Percentiles rank a stretch among this genome's conserved stretches.
Conservation (phyloP, 2,797 vertebrate species). For the Paratrypauchen microcephalus region DNA sequence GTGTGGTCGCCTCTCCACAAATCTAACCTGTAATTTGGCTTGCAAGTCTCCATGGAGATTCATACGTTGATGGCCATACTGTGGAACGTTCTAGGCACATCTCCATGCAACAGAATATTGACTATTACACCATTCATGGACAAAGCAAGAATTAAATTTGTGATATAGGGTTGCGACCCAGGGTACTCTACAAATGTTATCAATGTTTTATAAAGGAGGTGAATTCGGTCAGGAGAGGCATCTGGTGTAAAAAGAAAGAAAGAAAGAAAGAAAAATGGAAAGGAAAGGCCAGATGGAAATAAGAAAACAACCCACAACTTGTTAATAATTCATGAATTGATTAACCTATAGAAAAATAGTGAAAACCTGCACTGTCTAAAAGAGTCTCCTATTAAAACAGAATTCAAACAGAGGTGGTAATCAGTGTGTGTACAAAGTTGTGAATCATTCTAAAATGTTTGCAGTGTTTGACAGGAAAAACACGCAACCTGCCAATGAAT, state of each 20-base stretch:
- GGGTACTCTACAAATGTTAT: too few relatives aligned
- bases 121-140: too few relatives aligned
- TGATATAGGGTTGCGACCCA: background rate
- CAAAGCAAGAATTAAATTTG: background rate
- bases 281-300: too few relatives aligned
- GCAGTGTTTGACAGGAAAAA: background rate
- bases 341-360: background rate
- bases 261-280: background rate
- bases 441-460: constrained; percentile 4
- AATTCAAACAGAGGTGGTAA: background rate
- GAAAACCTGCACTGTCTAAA: background rate
- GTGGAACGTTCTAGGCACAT: too few relatives aligned
- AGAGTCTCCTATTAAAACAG: background rate
- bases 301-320: too few relatives aligned
- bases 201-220: too few relatives aligned
- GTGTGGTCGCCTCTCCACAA: too few relatives aligned
- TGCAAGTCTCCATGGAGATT: too few relatives aligned
- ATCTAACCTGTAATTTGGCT: too few relatives aligned
- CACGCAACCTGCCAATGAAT: background rate
- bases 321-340: background rate
- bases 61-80: too few relatives aligned
- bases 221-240: background rate
- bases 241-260: background rate
- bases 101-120: too few relatives aligned
- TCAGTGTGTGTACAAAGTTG: background rate